phyloP scores from a whole-genome alignment of 2,797 vertebrate genomes.

The Rhinogobio ventralis region DNA sequence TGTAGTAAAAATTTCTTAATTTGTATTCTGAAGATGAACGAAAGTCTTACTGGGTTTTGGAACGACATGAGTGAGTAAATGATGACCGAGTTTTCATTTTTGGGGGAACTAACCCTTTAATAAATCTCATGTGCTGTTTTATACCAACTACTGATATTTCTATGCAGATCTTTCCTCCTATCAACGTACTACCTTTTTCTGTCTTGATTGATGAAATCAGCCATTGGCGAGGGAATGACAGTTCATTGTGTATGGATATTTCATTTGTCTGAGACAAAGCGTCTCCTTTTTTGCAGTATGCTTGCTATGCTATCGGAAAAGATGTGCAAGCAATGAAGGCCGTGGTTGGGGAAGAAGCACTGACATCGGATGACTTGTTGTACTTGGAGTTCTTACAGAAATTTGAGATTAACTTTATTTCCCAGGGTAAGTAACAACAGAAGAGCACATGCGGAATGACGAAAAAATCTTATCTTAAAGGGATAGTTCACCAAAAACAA shows the following conservation, averaged over 20 bases:
- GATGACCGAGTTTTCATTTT: no score
- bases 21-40: no score
- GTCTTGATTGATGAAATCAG: constrained; percentile 90
- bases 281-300: no score
- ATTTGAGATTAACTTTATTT: constrained; percentile 86
- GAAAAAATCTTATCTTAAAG: neutral
- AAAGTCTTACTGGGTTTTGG: no score
- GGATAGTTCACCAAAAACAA: neutral
- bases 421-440: constrained; percentile 77
- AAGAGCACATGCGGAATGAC: neutral
- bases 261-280: no score
- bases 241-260: neutral
- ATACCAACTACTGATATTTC: neutral
- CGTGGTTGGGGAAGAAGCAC: constrained; percentile 89
- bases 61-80: no score
- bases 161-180: constrained; percentile 85
- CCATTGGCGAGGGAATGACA: constrained; percentile 91
- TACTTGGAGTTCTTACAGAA: constrained; percentile 86
- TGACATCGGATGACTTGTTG: constrained; percentile 86
- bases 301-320: no score
- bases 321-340: no score
- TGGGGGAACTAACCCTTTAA: no score
- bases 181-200: constrained; percentile 88
- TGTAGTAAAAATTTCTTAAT: no score
- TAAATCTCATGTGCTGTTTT: neutral